phyloP scores from a whole-genome alignment of 2,888 invertebrate species.

The Mythimna pallens region DNA sequence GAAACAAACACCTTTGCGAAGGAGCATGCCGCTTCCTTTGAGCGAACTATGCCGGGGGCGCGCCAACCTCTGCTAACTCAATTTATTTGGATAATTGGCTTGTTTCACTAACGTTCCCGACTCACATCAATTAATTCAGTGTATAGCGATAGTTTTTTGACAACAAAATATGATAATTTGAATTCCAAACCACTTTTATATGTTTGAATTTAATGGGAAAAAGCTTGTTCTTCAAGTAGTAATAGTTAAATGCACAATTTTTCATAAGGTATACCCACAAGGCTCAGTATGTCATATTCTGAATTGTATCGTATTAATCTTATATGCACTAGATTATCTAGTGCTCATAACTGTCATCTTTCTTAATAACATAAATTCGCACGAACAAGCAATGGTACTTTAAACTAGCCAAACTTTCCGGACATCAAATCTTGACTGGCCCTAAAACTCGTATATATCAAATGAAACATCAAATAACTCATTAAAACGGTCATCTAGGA shows the following conservation, averaged over 20 bases:
- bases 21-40: conserved; percentile 84
- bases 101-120: conserved; percentile 81
- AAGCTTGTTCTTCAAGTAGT: background rate
- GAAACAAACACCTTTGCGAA: conserved; percentile 89
- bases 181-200: background rate
- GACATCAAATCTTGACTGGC: conserved; percentile 5
- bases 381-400: background rate
- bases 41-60: conserved; percentile 81
- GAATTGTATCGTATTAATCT: background rate
- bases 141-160: conserved; percentile 51
- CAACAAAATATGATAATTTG: conserved; percentile 29
- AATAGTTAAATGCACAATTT: background rate
- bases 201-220: conserved; percentile 7
- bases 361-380: background rate
- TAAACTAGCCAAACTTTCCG: background rate
- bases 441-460: conserved; percentile 19
- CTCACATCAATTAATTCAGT: conserved; percentile 73
- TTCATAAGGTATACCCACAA: background rate
- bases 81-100: conserved; percentile 89
- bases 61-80: conserved; percentile 80
- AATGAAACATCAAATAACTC: conserved; percentile 45
- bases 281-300: background rate
- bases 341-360: background rate
- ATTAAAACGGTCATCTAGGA: conserved; percentile 27
- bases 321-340: background rate